These are phyloP conservation scores for Aphaenogaster rudis DNA, from an alignment of 1,140 invertebrate genomes.

Conservation along the genomic window DNA sequence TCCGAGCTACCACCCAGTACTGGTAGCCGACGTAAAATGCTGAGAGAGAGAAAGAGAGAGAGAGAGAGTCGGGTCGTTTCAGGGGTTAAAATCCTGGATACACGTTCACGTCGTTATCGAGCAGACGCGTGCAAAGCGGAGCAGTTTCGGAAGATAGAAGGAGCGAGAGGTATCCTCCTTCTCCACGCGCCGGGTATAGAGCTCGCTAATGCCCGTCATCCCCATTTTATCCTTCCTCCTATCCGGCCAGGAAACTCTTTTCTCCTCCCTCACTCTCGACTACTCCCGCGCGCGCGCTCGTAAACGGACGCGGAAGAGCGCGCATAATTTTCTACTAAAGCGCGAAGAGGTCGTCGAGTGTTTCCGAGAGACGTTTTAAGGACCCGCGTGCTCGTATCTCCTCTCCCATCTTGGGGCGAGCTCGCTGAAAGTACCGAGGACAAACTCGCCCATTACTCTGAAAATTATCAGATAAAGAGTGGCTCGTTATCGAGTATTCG, in stretches of 20 bases:
- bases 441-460: slow-evolving; percentile 13
- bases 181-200: slow-evolving; percentile 44
- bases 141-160: slow-evolving; percentile 60
- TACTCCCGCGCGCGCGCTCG: slow-evolving; percentile 77
- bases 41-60: slow-evolving; percentile 40
- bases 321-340: slow-evolving; percentile 85
- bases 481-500: slow-evolving; percentile 7
- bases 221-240: slow-evolving; percentile 51
- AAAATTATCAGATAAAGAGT: slow-evolving; percentile 26
- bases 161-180: slow-evolving; percentile 39
- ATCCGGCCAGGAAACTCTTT: slow-evolving; percentile 56
- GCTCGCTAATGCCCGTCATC: slow-evolving; percentile 67
- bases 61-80: slow-evolving; percentile 60
- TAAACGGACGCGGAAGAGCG: slow-evolving; percentile 84
- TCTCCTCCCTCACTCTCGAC: slow-evolving; percentile 14
- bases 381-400: slow-evolving; percentile 43
- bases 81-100: slow-evolving; percentile 69
- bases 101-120: slow-evolving; percentile 54
- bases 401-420: slow-evolving; percentile 9
- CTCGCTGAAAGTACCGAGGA: slow-evolving; percentile 29
- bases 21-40: slow-evolving; percentile 60
- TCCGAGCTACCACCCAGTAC: slow-evolving; percentile 65
- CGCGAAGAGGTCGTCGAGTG: slow-evolving; percentile 82
- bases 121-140: slow-evolving; percentile 54
- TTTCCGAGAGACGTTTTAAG: slow-evolving; percentile 59